Evolutionary conservation across 35 echinoderm and acorn worm species (phyloP).

Genomic region (Heliocidaris erythrogramma): DNA sequence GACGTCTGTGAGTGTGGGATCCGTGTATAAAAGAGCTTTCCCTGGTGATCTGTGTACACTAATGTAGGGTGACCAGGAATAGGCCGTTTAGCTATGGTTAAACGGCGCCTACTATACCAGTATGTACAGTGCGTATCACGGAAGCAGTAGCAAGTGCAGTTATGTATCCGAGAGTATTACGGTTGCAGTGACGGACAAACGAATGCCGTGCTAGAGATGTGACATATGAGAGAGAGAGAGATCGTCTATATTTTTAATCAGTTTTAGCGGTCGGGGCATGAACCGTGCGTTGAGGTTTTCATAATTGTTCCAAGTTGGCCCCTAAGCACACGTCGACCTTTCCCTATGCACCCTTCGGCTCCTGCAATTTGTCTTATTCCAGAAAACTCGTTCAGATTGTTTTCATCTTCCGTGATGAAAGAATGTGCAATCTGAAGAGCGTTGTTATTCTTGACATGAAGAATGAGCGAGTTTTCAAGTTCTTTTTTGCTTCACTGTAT

Average conservation of each 20-base stretch:
- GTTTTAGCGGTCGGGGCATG: background rate
- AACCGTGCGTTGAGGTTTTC: background rate
- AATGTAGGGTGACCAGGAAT: background rate
- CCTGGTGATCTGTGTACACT: background rate
- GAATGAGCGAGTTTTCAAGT: too few species aligned
- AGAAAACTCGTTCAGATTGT: background rate
- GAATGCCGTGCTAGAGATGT: background rate
- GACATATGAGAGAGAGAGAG: background rate
- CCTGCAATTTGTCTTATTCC: background rate
- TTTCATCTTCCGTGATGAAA: background rate
- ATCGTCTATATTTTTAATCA: constrained; percentile 14
- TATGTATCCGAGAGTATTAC: background rate
- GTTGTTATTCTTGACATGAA: background rate
- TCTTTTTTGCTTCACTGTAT: background rate
- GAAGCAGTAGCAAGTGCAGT: background rate
- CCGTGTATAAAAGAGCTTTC: background rate
- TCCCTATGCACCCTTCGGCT: background rate
- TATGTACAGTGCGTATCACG: background rate
- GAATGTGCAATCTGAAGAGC: background rate
- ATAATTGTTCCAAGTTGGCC: constrained; percentile 11
- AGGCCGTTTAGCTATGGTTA: background rate
- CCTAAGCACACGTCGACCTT: background rate
- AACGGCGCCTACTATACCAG: background rate
- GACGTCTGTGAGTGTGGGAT: background rate
- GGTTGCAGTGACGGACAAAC: background rate